Conservation (phyloP, 2,797 vertebrate species). For the Carduelis carduelis region DNA sequence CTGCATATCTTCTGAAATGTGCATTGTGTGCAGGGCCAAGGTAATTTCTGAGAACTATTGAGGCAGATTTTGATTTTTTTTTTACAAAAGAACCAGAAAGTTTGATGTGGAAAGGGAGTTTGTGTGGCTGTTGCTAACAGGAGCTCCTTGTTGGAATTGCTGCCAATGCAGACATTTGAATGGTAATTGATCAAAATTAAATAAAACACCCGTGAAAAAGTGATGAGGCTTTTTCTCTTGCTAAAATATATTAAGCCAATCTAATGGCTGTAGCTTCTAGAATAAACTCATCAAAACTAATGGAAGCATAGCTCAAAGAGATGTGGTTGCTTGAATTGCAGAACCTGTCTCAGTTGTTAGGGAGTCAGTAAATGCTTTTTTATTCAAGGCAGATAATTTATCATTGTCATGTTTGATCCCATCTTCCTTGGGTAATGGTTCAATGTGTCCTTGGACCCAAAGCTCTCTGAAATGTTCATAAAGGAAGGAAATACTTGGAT, state of each 20-base stretch:
- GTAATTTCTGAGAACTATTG: not conserved
- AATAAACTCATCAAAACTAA: not conserved
- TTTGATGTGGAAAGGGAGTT: not conserved
- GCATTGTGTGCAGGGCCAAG: not conserved
- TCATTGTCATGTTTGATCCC: not conserved
- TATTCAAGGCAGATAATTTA: not conserved
- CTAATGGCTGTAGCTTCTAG: not conserved
- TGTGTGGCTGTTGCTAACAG: accelerated
- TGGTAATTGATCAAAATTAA: not conserved
- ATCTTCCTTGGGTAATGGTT: not conserved
- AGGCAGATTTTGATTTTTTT: not conserved
- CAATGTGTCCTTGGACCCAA: not conserved
- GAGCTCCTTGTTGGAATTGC: not conserved
- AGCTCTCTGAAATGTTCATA: not conserved
- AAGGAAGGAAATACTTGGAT: not conserved
- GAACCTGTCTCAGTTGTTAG: not conserved
- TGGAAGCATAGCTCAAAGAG: not conserved
- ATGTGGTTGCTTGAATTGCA: not conserved
- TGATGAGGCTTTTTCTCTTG: not conserved
- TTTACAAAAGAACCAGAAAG: not conserved
- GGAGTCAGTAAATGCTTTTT: not conserved
- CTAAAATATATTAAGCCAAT: not conserved
- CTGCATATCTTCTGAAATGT: not conserved
- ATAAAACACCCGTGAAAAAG: not conserved
- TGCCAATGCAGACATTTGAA: not conserved